Base-by-base conservation (phyloP, 2,797 vertebrate species). In the Halcyon smyrnensis region DNA sequence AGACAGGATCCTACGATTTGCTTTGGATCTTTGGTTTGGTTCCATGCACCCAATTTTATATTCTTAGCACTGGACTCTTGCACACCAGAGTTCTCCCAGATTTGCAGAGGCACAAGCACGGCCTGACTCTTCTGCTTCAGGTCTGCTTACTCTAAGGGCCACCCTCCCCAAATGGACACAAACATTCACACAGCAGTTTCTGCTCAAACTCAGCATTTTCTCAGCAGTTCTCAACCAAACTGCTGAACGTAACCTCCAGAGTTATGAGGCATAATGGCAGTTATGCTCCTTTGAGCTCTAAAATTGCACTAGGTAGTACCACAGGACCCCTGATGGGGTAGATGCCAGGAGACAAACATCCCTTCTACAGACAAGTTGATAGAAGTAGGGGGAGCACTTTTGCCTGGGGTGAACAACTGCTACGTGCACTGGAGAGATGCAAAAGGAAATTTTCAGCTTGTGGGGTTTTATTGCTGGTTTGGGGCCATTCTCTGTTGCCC, bases 161-260 rank as follows among this genome's bases (percentile, higher is more conserved):
- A 65, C 46, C 50, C 15, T 79, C 25, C 59, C 20, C 62, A 85
- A 51, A 77, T 1, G 20, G 39, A 75, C 46, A 53, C n/a, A 67
- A 84, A 78, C 34, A 87, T 51, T 80, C 63, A 79, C 76, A 71
- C 54, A 90, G 77, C 67, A 87, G 60, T 79, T 59, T 28, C 70
- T 83, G 56, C 37, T 87, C 43, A 74, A 85, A 62, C 43, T 84
- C 85, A 56, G 53, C 39, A 24, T 84, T 87, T 97, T 96, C 67
- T 63, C 93, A 90, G 86, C 67, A 82, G 70, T 82, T 59, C 23
- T 84, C 70, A 48, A 50, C 51, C 63, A 73, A 84, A 84, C 15
- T 63, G 63, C 83, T 63, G 65, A 91, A 84, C 15, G 36, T 63
- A 94, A 88, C 37, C 85, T 65, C 50, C 59, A 84, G 74, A 17